Base-by-base conservation (phyloP, 2,797 vertebrate genomes). In the Hydrophis major region DNA sequence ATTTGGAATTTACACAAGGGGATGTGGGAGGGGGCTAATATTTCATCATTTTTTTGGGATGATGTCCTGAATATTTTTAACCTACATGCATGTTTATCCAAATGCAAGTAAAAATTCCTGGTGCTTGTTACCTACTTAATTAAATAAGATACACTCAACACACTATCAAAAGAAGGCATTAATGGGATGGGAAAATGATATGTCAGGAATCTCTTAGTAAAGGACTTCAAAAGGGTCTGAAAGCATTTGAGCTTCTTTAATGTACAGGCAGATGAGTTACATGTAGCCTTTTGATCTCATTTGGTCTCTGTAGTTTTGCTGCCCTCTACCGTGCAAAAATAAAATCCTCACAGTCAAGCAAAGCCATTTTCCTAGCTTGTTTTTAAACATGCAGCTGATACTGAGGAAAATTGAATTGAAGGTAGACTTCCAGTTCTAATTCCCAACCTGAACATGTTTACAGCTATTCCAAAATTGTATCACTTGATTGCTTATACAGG, bases 291-390 rank as follows among this genome's bases (percentile, higher is more conserved):
- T 83, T 22, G 37, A 47, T 83, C 20, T 83, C 74, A 27, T 10
- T 90, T 93, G 7, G 37, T 59, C 32, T 5, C 61, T 93, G 37
- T 61, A 91, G 63, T 32, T 60, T 91, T 91, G 83, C 90, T 91
- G 92, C 92, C 92, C 92, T 53, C 92, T 93, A 55, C 56, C n/a
- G 92, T 11, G 56, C 63, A 88, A 37, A 89, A 55, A 60, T 53
- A 25, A 14, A 93, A 28, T 90, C 63, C 47, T 42, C 66, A 83
- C 10, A 47, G 1, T 83, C 74, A 83, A 32, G 37, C 27, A 69
- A 57, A 91, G 16, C 1, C 27, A 50, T 56, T 57, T 90, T 37
- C 32, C 55, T 50, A 11, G 37, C 16, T 87, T 42, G 4, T 83
- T 83, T 13, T 25, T 8, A 78, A 32, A 57, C n/a, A 66, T 56